Base-by-base conservation (phyloP, 2,113 vertebrate genomes). In the Scatophagus argus region DNA sequence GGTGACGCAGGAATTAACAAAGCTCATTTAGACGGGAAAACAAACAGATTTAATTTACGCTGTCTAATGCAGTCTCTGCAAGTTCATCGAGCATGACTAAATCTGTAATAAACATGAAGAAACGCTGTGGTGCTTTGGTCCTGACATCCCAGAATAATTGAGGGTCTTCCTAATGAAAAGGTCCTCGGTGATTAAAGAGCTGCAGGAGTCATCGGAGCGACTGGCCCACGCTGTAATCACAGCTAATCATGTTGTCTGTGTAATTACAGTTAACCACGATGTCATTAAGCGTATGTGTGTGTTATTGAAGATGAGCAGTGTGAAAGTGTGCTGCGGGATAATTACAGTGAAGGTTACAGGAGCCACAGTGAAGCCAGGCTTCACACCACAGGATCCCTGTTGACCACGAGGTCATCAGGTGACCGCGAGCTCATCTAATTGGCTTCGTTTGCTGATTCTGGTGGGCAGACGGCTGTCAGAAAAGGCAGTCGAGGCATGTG, bases 371-470 rank as follows among this genome's bases (percentile, higher is more conserved):
- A 52, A 63, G 51, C 23, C 12, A 1, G n/a, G 34, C 19, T 38
- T 44, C n/a, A 10, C 47, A 11, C 25, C 27, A 7, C 14, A 14
- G 27, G 21, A 60, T 39, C 31, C 47, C 44, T 7, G 64, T 25
- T 61, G 71, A 55, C 52, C 32, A 8, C 25, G 27, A 23, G 77
- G 77, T 43, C 46, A 4, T 11, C 32, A 9, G 68, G 73, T 51
- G 52, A 39, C 38, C 2, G 13, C 12, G 41, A 9, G 46, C 39
- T 77, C 25, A 3, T 72, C 58, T 86, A 77, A 82, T 85, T 84
- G 68, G 67, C 52, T 76, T 23, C 6, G 41, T 51, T 56, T 68
- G 62, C 58, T 60, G 62, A 55, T 38, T 69, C 23, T 47, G 51
- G n/a, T 34, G 13, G 23, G 19, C 5, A 10, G 52, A 56, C 21